Base-by-base conservation (phyloP, 1,140 invertebrate genomes). In the Aphelenchoides fujianensis region DNA sequence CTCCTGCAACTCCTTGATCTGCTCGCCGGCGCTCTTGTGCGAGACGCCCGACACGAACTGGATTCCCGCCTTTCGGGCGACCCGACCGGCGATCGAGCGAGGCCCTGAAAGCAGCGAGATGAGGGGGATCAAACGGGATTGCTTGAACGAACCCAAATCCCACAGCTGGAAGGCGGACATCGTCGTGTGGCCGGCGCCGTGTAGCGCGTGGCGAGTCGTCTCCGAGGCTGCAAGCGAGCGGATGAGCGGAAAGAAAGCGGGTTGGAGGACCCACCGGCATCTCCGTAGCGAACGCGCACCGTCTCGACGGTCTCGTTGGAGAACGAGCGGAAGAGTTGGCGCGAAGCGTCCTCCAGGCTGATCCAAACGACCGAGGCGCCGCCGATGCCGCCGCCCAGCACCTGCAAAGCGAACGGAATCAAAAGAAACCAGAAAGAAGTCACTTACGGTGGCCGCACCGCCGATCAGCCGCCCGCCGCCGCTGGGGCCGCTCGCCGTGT, bases 301-400 rank as follows among this genome's bases (percentile, higher is more conserved):
- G 73, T 76, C 62, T 77, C 72, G 5, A 79, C 76, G n/a, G 76
- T 79, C 64, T 77, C 76, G 28, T 77, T 35, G 12, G 76, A 35
- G 59, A 77, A 62, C 69, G 34, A 76, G 19, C 59, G 27, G 68
- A 77, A 74, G 27, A 77, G 12, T 30, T 66, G 75, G 52, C 71
- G 63, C 0, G 71, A 70, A 3, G 76, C 76, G 57, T 77, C 71
- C 62, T 77, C 76, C 2, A 77, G 35, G 27, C 76, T 34, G 31
- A 77, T 77, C 77, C 78, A 77, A 37, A 69, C 73, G 0, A 63
- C 66, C n/a, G 53, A 62, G 9, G 41, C 73, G 5, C 77, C 73
- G n/a, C 72, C 59, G 35, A 80, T 70, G 53, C 76, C 76, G 3
- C 76, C 76, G 27, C 76, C 78, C 30, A 77, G 31, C 32, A 80